Conservation (phyloP, 1,140 invertebrate species). For the Ruditapes philippinarum region DNA sequence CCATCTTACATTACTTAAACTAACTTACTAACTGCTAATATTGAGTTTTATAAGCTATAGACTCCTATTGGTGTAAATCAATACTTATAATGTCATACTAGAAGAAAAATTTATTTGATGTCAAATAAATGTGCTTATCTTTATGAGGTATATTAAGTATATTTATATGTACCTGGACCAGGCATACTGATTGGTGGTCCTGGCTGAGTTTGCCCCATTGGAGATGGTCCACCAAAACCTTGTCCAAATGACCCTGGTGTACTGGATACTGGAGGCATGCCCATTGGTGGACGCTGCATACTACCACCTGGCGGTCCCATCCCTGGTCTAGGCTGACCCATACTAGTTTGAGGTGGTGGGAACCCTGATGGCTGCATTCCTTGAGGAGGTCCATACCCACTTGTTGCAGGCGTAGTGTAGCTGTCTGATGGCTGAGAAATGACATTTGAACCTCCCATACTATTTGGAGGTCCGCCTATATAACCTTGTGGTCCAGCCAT, state of each 20-base stretch:
- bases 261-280: slow-evolving; percentile 13
- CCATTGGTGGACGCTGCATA: slow-evolving; percentile 29
- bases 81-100: no score
- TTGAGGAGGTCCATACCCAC: neutral
- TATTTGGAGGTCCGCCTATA: slow-evolving; percentile 42
- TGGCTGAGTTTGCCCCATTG: slow-evolving; percentile 51
- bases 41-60: no score
- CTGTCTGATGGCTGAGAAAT: neutral
- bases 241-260: slow-evolving; percentile 51
- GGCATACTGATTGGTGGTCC: slow-evolving; percentile 31
- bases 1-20: no score
- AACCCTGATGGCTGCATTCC: slow-evolving; percentile 4
- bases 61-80: no score
- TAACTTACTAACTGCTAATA: no score
- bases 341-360: neutral
- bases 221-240: slow-evolving; percentile 75
- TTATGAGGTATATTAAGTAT: no score
- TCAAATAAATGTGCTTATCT: no score
- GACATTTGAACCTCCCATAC: slow-evolving; percentile 31
- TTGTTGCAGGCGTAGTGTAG: neutral
- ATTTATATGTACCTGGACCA: neutral
- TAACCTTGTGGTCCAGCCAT: slow-evolving; percentile 55
- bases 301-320: slow-evolving; percentile 36
- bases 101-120: no score
- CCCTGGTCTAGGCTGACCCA: slow-evolving; percentile 6